phyloP scores from a whole-genome alignment of 2,113 vertebrate species.

The Acanthochromis polyacanthus region DNA sequence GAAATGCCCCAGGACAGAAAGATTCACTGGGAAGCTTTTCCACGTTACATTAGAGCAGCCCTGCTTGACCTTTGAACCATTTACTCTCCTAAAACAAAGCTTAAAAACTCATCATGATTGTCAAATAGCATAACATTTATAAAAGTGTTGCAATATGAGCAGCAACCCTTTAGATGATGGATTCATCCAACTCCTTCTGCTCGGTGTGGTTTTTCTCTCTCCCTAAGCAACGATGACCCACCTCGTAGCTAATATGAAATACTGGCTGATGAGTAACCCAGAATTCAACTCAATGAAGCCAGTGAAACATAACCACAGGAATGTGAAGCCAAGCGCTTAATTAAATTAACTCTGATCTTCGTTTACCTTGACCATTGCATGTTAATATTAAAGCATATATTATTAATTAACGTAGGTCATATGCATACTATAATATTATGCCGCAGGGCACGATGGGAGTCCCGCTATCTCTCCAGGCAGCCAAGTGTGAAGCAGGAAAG shows the following conservation, averaged over 20 bases:
- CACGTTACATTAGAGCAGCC: background rate
- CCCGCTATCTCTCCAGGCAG: conserved; percentile 58
- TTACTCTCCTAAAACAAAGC: background rate
- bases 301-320: conserved; percentile 63
- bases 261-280: conserved; percentile 53
- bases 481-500: conserved; percentile 57
- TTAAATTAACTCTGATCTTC: conserved; percentile 77
- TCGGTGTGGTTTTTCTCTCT: conserved; percentile 33
- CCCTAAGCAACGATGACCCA: conserved; percentile 53
- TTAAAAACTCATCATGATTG: background rate
- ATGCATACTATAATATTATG: conserved; percentile 67
- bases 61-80: background rate
- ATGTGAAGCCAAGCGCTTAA: conserved; percentile 72
- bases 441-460: conserved; percentile 54
- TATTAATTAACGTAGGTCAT: conserved; percentile 78
- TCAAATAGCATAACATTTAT: too few relatives aligned
- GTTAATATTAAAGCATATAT: conserved; percentile 76
- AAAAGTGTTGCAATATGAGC: background rate
- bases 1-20: too few relatives aligned
- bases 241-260: conserved; percentile 43
- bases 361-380: conserved; percentile 68
- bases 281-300: conserved; percentile 64
- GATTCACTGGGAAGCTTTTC: background rate
- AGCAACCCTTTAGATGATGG: background rate
- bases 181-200: conserved; percentile 12